These are phyloP conservation scores for Ovibos moschatus DNA, from an alignment of 2,113 vertebrate species.

Conservation along the genomic window DNA sequence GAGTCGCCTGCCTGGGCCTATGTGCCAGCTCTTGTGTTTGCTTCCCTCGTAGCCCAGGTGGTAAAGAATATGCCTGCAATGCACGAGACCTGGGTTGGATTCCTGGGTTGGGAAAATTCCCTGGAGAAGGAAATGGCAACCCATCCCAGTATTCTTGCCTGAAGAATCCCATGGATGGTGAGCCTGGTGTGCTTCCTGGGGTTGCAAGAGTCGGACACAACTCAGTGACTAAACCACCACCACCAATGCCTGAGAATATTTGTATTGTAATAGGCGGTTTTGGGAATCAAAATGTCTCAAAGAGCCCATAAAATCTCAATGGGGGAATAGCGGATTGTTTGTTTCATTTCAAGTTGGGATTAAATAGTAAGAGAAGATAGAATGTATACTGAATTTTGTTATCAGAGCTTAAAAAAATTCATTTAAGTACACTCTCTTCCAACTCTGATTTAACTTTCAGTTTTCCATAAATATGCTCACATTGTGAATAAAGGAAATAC, in stretches of 20 bases:
- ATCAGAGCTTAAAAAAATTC: not conserved
- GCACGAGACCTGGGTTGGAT: not conserved
- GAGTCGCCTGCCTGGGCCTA: not conserved
- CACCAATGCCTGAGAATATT: not conserved
- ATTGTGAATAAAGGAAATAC: not conserved
- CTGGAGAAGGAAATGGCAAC: not conserved
- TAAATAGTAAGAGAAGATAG: not conserved
- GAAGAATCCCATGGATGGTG: not conserved
- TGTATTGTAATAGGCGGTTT: not conserved
- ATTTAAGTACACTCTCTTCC: not conserved
- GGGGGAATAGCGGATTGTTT: not conserved
- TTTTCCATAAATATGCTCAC: not conserved
- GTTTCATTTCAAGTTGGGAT: not conserved
- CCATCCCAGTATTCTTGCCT: not conserved
- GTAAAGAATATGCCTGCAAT: not conserved
- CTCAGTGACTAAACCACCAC: rapidly evolving
- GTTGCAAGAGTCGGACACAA: not conserved
- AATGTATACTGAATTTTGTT: not conserved
- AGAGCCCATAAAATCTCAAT: not conserved
- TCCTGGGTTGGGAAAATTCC: not conserved
- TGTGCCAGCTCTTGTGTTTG: rapidly evolving
- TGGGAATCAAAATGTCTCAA: not conserved
- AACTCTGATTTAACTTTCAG: not conserved
- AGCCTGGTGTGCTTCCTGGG: not conserved
- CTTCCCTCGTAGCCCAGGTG: not conserved